Conservation (phyloP, 2,113 vertebrate genomes). For the Laticauda laticaudata region DNA sequence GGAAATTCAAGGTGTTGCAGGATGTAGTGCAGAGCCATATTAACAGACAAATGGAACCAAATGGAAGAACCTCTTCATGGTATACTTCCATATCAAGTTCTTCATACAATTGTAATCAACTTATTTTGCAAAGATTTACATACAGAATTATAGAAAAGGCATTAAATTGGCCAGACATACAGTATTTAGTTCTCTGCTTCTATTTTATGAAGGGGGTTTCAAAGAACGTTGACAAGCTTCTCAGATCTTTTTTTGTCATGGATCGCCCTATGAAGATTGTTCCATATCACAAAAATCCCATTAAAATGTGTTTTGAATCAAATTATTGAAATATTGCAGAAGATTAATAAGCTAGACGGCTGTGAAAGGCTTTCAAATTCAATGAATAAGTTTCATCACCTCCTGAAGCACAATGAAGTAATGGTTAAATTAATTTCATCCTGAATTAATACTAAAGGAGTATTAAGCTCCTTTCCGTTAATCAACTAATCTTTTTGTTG, state of each 20-base stretch:
- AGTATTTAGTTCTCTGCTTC: neutral
- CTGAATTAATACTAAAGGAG: neutral
- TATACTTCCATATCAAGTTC: neutral
- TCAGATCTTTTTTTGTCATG: constrained; percentile 20
- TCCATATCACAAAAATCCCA: neutral
- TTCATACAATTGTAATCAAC: constrained; percentile 8
- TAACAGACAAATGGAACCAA: neutral
- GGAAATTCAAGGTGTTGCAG: no score
- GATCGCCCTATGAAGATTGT: constrained; percentile 31
- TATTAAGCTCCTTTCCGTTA: neutral
- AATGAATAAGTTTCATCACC: neutral
- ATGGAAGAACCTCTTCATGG: neutral
- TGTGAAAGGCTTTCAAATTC: constrained; percentile 9
- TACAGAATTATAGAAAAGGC: neutral
- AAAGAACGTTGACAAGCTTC: constrained; percentile 32
- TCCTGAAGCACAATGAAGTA: neutral
- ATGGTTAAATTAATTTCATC: neutral
- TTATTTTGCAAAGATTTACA: neutral
- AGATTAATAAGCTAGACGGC: constrained; percentile 3
- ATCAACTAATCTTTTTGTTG: neutral
- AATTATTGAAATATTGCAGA: constrained; percentile 1
- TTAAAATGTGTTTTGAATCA: constrained; percentile 20
- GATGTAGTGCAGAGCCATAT: no score
- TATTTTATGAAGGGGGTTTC: constrained; percentile 16
- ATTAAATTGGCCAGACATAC: constrained; percentile 2